phyloP scores from a whole-genome alignment of 1,140 invertebrate species.

The Zaprionus davidi region DNA sequence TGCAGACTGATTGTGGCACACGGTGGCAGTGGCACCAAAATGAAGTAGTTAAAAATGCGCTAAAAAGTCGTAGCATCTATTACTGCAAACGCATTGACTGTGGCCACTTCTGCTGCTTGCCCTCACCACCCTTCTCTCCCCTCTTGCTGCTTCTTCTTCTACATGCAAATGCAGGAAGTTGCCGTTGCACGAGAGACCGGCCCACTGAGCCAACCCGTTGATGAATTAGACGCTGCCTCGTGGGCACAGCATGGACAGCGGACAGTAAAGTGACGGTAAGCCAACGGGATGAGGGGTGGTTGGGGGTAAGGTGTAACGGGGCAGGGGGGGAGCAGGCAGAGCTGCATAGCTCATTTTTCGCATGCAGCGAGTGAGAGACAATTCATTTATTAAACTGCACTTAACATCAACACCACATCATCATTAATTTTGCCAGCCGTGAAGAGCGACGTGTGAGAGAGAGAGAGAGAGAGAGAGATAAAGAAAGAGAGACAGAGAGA shows the following conservation, averaged over 20 bases:
- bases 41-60: slow-evolving; percentile 50
- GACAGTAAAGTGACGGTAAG: neutral
- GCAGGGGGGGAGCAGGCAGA: neutral
- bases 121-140: neutral
- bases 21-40: slow-evolving; percentile 18
- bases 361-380: slow-evolving; percentile 57
- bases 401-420: slow-evolving; percentile 83
- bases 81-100: slow-evolving; percentile 50
- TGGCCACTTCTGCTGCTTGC: slow-evolving; percentile 5
- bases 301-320: neutral
- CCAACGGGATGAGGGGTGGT: no score
- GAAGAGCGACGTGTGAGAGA: neutral
- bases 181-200: slow-evolving; percentile 21
- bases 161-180: slow-evolving; percentile 76
- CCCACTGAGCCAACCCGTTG: slow-evolving; percentile 56
- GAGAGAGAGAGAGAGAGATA: neutral
- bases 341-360: slow-evolving; percentile 52
- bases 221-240: slow-evolving; percentile 66
- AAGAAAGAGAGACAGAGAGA: neutral
- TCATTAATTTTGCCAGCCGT: slow-evolving; percentile 66
- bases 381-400: slow-evolving; percentile 84
- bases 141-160: slow-evolving; percentile 8
- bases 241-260: slow-evolving; percentile 45
- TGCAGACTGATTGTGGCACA: slow-evolving; percentile 15
- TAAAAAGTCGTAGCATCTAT: slow-evolving; percentile 49